Evolutionary conservation across 2,113 vertebrate species (phyloP).

Genomic region (Rhynchopsitta pachyrhyncha): DNA sequence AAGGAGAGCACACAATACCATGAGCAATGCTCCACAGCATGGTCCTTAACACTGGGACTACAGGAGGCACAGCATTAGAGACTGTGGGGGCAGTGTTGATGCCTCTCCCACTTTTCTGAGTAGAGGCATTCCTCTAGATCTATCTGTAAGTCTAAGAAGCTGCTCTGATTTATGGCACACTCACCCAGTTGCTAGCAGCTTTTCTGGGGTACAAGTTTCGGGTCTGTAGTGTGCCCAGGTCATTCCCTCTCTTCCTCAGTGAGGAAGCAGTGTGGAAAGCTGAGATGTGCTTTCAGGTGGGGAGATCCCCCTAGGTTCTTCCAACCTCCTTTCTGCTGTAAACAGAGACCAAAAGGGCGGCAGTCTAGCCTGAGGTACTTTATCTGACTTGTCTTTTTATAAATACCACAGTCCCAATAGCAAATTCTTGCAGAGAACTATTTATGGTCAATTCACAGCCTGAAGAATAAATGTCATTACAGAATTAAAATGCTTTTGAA

Average conservation of each 20-base stretch:
- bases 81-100: neutral
- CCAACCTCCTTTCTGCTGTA: neutral
- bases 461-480: constrained; percentile 17
- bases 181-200: neutral
- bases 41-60: neutral
- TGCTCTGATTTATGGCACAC: neutral
- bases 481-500: constrained; percentile 34
- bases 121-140: neutral
- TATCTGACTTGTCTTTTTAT: neutral
- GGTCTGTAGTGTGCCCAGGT: neutral
- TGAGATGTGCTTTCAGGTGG: neutral
- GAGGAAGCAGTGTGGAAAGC: neutral
- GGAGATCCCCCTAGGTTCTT: neutral
- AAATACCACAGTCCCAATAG: constrained; percentile 16
- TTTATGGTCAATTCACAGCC: constrained; percentile 59
- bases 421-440: constrained; percentile 23
- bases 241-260: neutral
- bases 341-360: neutral
- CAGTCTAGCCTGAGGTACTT: neutral
- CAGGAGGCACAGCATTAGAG: neutral
- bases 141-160: neutral
- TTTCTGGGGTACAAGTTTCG: neutral
- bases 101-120: neutral
- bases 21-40: neutral
- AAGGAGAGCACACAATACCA: neutral